Evolutionary conservation across 2,888 invertebrate species (phyloP).

Genomic region (Caenorhabditis angaria): DNA sequence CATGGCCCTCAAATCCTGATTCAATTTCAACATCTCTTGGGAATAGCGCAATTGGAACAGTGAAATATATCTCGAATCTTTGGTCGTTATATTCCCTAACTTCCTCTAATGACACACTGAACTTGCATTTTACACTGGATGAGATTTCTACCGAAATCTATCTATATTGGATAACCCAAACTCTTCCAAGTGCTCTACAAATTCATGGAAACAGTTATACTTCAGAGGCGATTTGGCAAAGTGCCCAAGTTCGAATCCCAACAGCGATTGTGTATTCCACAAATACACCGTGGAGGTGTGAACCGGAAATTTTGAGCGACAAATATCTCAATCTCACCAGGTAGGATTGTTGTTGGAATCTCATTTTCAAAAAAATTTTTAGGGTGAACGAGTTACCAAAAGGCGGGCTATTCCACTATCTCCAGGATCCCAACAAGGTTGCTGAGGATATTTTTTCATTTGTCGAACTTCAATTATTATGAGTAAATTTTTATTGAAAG

Average conservation of each 20-base stretch:
- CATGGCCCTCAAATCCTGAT: background rate
- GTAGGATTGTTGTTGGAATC: background rate
- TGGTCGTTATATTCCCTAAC: constrained; percentile 36
- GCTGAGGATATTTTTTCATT: constrained; percentile 59
- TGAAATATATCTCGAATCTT: constrained; percentile 35
- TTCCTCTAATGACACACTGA: constrained; percentile 30
- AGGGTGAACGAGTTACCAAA: constrained; percentile 6
- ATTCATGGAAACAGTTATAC: constrained; percentile 38
- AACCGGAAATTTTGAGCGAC: background rate
- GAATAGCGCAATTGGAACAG: constrained; percentile 41
- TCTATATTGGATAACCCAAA: constrained; percentile 57
- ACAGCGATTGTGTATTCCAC: constrained; percentile 15
- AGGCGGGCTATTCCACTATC: constrained; percentile 36
- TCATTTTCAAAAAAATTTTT: too few relatives aligned
- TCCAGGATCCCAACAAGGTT: constrained; percentile 49
- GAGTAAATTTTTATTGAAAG: constrained; percentile 3
- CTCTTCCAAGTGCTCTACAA: constrained; percentile 31
- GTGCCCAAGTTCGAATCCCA: constrained; percentile 23
- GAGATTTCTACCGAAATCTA: constrained; percentile 58
- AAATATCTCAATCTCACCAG: constrained; percentile 8
- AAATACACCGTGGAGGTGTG: background rate
- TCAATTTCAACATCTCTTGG: constrained; percentile 13
- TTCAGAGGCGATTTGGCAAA: constrained; percentile 22
- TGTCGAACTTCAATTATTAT: constrained; percentile 49
- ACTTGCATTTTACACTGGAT: constrained; percentile 52